Base-by-base conservation (phyloP, 2,113 vertebrate genomes). In the Ictidomys tridecemlineatus region DNA sequence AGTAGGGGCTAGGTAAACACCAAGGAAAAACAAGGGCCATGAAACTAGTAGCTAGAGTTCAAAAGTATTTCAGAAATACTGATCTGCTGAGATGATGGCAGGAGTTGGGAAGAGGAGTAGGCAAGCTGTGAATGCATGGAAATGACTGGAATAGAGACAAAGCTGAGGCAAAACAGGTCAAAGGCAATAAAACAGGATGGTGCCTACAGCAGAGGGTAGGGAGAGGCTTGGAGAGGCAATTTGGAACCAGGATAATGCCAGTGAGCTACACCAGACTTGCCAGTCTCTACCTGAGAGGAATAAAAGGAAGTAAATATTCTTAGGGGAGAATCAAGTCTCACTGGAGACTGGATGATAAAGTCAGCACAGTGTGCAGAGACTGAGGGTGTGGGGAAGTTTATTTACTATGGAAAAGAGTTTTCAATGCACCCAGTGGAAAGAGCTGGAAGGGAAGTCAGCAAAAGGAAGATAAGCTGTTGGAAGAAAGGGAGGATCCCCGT, bases 391-490 rank as follows among this genome's bases (percentile, higher is more conserved):
- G 83, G 84, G 58, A 56, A 80, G 69, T 74, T 78, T 85, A 39
- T 51, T 85, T 61, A 85, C 39, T 85, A 82, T 91, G 93, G 95
- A 70, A 84, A 87, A 91, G 85, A 53, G 53, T 85, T 90, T 95
- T 87, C 74, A 89, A 83, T 61, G 39, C 37, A 18, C 61, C 48
- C 32, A 22, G 89, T 86, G 95, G 95, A 84, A 96, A 96, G 90
- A 37, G 58, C 94, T 93, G 58, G 63, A 97, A 95, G 90, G 97
- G 97, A 95, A 96, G 87, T 87, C 78, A 93, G 74, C 63, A 34
- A 79, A 93, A 42, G 56, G n/a, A 93, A 94, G 90, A 92, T 80
- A 87, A 95, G 83, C 78, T 90, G 26, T 45, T 56, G 82, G 93
- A 69, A 94, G 92, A 91, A 73, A 94, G 89, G 95, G 92, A 94